These are phyloP conservation scores for Morelia viridis DNA, from an alignment of 2,797 vertebrate genomes.

Conservation along the genomic window DNA sequence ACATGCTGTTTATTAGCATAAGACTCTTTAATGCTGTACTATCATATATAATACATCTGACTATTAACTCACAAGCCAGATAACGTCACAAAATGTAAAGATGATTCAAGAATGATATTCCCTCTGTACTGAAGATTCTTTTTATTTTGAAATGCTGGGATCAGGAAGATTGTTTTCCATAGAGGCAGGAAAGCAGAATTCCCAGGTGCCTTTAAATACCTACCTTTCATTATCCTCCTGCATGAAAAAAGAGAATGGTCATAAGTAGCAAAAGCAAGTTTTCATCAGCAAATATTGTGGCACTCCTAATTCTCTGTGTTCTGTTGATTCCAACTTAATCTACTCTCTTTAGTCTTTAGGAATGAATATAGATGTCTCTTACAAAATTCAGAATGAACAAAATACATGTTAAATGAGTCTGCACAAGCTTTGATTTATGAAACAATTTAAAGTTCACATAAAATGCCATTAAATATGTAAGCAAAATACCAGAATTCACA, in stretches of 20 bases:
- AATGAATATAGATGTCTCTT: neutral
- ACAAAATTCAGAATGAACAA: neutral
- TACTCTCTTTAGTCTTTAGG: neutral
- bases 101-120: neutral
- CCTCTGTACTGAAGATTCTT: neutral
- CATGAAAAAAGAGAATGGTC: neutral
- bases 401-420: neutral
- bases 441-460: neutral
- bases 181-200: neutral
- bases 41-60: neutral
- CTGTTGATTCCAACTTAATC: too few relatives aligned
- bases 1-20: neutral
- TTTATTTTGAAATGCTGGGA: neutral
- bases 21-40: neutral
- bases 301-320: neutral
- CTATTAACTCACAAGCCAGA: neutral
- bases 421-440: neutral
- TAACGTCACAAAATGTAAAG: neutral
- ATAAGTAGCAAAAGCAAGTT: neutral
- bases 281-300: neutral
- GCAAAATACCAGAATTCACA: neutral
- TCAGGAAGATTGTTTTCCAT: neutral
- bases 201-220: neutral
- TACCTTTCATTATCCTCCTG: neutral
- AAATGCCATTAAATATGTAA: neutral